Percentiles rank a stretch among this genome's conserved stretches.
Conservation (phyloP, 2,113 vertebrate genomes). For the Dasypus novemcinctus region DNA sequence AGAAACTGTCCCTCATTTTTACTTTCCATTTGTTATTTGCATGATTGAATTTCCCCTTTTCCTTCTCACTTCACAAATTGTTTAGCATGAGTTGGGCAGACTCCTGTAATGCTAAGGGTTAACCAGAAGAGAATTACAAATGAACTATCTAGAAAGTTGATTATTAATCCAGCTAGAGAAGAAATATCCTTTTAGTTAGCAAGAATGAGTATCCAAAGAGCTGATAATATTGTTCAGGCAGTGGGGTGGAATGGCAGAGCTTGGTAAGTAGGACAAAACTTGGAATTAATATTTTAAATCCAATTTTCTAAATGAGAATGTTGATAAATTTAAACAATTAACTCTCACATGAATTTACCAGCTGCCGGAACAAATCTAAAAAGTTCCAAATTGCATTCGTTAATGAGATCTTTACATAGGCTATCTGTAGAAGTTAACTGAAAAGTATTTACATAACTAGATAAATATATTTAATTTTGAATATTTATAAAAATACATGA, state of each 20-base stretch:
- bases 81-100: slow-evolving; percentile 57
- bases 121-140: slow-evolving; percentile 98
- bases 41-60: slow-evolving; percentile 49
- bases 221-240: slow-evolving; percentile 87
- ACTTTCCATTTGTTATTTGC: slow-evolving; percentile 55
- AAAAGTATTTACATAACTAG: slow-evolving; percentile 73
- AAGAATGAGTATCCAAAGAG: slow-evolving; percentile 87
- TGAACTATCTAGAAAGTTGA: slow-evolving; percentile 97
- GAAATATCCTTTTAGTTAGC: slow-evolving; percentile 89
- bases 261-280: slow-evolving; percentile 86
- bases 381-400: slow-evolving; percentile 73
- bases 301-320: slow-evolving; percentile 45
- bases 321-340: slow-evolving; percentile 57
- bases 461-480: slow-evolving; percentile 72
- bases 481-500: slow-evolving; percentile 69
- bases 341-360: slow-evolving; percentile 61
- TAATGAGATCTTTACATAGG: slow-evolving; percentile 72
- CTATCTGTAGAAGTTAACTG: slow-evolving; percentile 70
- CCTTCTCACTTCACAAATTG: slow-evolving; percentile 48
- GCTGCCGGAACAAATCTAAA: slow-evolving; percentile 62
- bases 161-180: slow-evolving; percentile 94
- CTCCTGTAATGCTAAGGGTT: slow-evolving; percentile 88
- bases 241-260: slow-evolving; percentile 86
- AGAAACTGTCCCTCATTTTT: slow-evolving; percentile 46
- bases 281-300: slow-evolving; percentile 57